Conservation (phyloP, 2,888 invertebrate genomes). For the Lordiphosa andalusiaca region DNA sequence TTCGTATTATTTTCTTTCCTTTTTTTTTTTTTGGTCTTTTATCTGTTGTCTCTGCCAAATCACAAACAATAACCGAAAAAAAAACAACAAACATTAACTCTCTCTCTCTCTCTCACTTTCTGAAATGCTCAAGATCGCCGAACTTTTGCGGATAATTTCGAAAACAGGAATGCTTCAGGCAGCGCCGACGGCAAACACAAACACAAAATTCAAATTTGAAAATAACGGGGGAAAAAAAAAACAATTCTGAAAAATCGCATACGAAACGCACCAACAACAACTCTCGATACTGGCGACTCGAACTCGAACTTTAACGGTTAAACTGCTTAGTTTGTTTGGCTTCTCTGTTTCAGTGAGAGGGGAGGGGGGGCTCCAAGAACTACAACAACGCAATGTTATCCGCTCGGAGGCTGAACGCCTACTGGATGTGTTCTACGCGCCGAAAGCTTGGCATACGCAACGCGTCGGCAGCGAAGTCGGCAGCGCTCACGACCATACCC, state of each 20-base stretch:
- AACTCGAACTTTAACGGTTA: constrained; percentile 22
- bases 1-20: neutral
- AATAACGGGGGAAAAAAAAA: constrained; percentile 6
- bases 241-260: neutral
- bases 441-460: constrained; percentile 52
- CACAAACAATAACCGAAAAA: constrained; percentile 42
- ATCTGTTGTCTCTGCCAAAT: constrained; percentile 41
- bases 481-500: neutral
- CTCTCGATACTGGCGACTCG: neutral
- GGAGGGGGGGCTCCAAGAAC: constrained; percentile 59
- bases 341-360: constrained; percentile 8
- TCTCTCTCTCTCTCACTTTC: constrained; percentile 9
- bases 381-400: constrained; percentile 78
- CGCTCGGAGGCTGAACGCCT: constrained; percentile 81
- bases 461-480: constrained; percentile 25
- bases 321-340: constrained; percentile 19
- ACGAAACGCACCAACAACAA: constrained; percentile 8
- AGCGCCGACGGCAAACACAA: constrained; percentile 27
- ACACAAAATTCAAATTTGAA: constrained; percentile 19
- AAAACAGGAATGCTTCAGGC: constrained; percentile 13
- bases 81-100: constrained; percentile 34
- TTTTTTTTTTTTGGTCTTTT: constrained; percentile 29
- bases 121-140: constrained; percentile 16
- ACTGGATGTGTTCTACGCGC: constrained; percentile 75
- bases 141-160: constrained; percentile 18